Percentiles rank a stretch among this genome's conserved stretches.
These are phyloP conservation scores for Rotaria sp. DNA, from an alignment of 2,888 invertebrate genomes.

Conservation along the genomic window DNA sequence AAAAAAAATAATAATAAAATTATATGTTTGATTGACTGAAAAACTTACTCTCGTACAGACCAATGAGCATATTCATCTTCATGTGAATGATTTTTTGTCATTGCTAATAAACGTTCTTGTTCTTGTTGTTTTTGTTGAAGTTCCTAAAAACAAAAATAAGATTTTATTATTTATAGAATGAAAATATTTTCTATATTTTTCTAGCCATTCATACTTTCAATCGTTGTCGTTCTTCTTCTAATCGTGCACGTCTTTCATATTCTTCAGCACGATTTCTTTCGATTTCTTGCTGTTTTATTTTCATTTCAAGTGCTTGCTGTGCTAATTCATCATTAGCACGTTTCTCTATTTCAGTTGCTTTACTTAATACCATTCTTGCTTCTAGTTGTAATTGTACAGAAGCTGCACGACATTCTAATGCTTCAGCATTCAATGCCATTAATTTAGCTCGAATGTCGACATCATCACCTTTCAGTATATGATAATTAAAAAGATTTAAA, in stretches of 20 bases:
- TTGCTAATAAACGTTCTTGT: neutral
- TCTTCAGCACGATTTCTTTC: conserved; percentile 17
- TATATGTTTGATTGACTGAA: too few species aligned
- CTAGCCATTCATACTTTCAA: neutral
- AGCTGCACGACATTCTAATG: conserved; percentile 10
- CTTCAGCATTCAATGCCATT: neutral
- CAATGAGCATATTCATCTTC: neutral
- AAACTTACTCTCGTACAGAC: neutral
- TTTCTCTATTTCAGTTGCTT: neutral
- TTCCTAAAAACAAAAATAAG: neutral
- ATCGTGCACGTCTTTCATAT: neutral
- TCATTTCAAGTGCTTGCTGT: neutral
- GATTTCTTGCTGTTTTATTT: neutral
- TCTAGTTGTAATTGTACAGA: neutral
- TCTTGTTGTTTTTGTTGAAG: neutral
- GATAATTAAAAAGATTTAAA: neutral
- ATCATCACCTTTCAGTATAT: neutral
- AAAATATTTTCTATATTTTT: too few species aligned
- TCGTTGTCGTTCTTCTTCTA: conserved; percentile 10
- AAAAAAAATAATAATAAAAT: neutral
- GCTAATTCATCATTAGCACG: neutral
- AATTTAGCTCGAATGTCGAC: neutral
- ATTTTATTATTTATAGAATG: too few species aligned
- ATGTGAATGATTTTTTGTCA: neutral
- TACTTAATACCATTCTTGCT: neutral